Percentiles rank a stretch among this genome's conserved stretches.
Evolutionary conservation across 2,888 invertebrate genomes (phyloP).

Genomic region (Lasioglossum morio): DNA sequence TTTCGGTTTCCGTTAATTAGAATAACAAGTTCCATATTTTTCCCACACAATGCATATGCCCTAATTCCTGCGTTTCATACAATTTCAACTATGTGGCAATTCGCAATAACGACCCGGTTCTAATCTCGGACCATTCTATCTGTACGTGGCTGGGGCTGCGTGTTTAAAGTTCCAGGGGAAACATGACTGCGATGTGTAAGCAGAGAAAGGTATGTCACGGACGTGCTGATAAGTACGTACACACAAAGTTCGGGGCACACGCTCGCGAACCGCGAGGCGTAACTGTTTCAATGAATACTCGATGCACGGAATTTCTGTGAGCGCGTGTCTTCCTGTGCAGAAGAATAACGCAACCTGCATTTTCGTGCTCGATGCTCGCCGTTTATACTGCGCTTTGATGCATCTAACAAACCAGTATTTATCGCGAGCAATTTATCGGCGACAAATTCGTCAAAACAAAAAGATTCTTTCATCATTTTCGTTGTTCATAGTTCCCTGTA

Average conservation of each 20-base stretch:
- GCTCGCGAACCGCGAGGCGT: slow-evolving; percentile 14
- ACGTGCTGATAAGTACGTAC: slow-evolving; percentile 59
- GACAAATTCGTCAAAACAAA: not conserved
- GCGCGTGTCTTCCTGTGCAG: not conserved
- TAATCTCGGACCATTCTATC: slow-evolving; percentile 67
- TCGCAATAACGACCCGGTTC: slow-evolving; percentile 66
- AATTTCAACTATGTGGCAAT: slow-evolving; percentile 69
- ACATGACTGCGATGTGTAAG: slow-evolving; percentile 46
- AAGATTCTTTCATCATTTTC: not conserved
- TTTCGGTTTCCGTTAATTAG: not conserved
- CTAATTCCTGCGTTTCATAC: slow-evolving; percentile 50
- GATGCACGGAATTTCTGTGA: slow-evolving; percentile 45
- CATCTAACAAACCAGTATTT: not conserved
- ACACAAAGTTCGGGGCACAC: slow-evolving; percentile 32
- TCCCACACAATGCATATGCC: slow-evolving; percentile 8
- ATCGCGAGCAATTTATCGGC: not conserved
- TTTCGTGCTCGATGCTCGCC: not conserved
- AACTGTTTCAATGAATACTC: slow-evolving; percentile 48
- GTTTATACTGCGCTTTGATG: not conserved
- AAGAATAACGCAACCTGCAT: not conserved
- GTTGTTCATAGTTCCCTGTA: not conserved
- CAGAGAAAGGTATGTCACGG: slow-evolving; percentile 59
- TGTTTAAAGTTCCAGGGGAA: slow-evolving; percentile 58
- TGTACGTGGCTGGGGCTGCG: slow-evolving; percentile 53
- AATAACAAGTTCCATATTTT: slow-evolving; percentile 5